Conservation (phyloP, 2,888 invertebrate genomes). For the Pyralis farinalis region DNA sequence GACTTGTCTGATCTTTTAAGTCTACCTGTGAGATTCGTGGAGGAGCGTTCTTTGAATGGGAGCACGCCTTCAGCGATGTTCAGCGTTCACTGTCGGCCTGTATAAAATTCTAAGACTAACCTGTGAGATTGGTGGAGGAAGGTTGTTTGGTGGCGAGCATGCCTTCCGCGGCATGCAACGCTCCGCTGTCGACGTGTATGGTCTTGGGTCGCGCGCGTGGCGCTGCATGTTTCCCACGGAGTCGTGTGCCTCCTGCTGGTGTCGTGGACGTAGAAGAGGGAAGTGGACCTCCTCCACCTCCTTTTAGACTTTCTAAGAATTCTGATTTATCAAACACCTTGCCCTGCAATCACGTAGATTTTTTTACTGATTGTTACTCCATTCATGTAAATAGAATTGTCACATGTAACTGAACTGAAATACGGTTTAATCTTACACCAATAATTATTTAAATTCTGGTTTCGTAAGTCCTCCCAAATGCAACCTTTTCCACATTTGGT, state of each 20-base stretch:
- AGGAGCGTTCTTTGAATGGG: no score
- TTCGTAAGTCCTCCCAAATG: no score
- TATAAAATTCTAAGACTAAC: constrained; percentile 58
- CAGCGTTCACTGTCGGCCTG: no score
- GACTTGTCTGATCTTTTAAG: no score
- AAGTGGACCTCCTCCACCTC: constrained; percentile 45
- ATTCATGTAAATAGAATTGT: no score
- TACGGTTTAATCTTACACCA: no score
- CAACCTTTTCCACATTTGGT: no score
- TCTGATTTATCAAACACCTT: constrained; percentile 87
- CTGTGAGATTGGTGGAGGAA: constrained; percentile 90
- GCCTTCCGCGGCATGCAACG: constrained; percentile 89
- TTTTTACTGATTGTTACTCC: background rate
- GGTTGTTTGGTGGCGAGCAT: constrained; percentile 88
- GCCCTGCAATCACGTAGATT: constrained; percentile 78
- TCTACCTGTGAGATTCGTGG: no score
- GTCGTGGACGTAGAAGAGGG: constrained; percentile 13
- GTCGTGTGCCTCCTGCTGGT: constrained; percentile 76
- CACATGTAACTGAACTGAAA: no score
- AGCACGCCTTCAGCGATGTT: no score
- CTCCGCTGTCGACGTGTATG: constrained; percentile 92
- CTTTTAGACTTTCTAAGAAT: constrained; percentile 58
- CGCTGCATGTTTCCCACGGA: constrained; percentile 73
- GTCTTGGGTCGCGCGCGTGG: constrained; percentile 92
- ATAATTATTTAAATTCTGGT: no score